These are phyloP conservation scores for Siphamia tubifer DNA, from an alignment of 2,113 vertebrate species.

Conservation along the genomic window DNA sequence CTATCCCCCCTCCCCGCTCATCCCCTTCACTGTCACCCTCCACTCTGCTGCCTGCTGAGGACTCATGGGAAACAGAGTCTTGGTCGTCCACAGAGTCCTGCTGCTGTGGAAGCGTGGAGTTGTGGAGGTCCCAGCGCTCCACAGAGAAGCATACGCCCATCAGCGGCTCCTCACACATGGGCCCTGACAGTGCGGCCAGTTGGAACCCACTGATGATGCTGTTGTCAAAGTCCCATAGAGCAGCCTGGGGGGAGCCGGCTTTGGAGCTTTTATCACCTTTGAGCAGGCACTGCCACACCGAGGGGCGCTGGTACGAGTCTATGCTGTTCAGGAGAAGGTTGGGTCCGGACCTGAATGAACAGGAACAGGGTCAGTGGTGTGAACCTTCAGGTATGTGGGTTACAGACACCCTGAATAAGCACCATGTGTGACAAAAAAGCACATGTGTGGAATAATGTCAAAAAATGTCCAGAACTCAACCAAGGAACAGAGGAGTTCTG, in stretches of 20 bases:
- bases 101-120: slow-evolving; percentile 19
- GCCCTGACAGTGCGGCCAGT: slow-evolving; percentile 89
- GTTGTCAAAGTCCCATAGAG: slow-evolving; percentile 86
- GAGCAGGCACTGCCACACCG: slow-evolving; percentile 87
- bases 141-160: slow-evolving; percentile 96
- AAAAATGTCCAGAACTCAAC: too few relatives aligned
- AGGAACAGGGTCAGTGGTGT: not conserved
- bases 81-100: slow-evolving; percentile 51
- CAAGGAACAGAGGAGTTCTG: too few relatives aligned
- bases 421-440: too few relatives aligned
- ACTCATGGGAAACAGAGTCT: not conserved
- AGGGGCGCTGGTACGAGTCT: slow-evolving; percentile 81
- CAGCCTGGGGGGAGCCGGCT: slow-evolving; percentile 41
- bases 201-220: slow-evolving; percentile 95
- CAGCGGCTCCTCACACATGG: slow-evolving; percentile 97
- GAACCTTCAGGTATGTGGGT: too few relatives aligned
- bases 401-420: too few relatives aligned
- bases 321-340: slow-evolving; percentile 90
- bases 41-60: not conserved
- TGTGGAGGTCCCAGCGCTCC: slow-evolving; percentile 88
- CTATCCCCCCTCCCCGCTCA: not conserved
- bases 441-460: too few relatives aligned
- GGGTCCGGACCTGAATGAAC: slow-evolving; percentile 84
- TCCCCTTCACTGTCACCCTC: not conserved
- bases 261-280: slow-evolving; percentile 34